A percentile compares a stretch with the other conserved stretches of the same genome.
Evolutionary conservation across 2,113 vertebrate genomes (phyloP).

Genomic region (Pyxicephalus adspersus): DNA sequence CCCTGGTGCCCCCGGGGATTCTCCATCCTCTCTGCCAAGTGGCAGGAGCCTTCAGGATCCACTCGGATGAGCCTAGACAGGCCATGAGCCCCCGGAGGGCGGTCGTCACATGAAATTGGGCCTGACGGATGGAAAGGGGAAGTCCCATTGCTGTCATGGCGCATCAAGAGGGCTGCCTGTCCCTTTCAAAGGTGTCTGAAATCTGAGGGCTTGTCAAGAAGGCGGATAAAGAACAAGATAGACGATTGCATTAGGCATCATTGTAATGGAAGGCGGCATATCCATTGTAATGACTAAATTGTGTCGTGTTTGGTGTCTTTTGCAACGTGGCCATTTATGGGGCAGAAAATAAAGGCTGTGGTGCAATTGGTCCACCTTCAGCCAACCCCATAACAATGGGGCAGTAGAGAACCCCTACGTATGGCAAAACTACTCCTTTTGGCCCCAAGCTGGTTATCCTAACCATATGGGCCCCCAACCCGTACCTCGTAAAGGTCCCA

Average conservation of each 20-base stretch:
- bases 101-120: neutral
- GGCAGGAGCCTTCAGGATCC: slow-evolving; percentile 29
- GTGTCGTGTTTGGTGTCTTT: neutral
- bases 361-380: too few relatives aligned
- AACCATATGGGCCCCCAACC: too few relatives aligned
- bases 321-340: neutral
- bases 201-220: neutral
- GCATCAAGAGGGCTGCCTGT: slow-evolving; percentile 1
- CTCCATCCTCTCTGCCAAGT: slow-evolving; percentile 9
- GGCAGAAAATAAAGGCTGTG: too few relatives aligned
- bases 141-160: slow-evolving; percentile 30
- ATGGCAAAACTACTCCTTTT: neutral
- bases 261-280: neutral
- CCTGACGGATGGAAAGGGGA: slow-evolving; percentile 16
- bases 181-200: neutral
- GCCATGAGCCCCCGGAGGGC: neutral
- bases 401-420: neutral
- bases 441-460: too few relatives aligned
- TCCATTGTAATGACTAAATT: neutral
- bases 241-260: neutral
- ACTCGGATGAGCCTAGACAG: neutral
- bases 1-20: neutral
- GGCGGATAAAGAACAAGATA: neutral
- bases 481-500: too few relatives aligned
- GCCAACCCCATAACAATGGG: neutral